These are phyloP conservation scores for Dinomys branickii DNA, from an alignment of 2,113 vertebrate species.

Conservation along the genomic window DNA sequence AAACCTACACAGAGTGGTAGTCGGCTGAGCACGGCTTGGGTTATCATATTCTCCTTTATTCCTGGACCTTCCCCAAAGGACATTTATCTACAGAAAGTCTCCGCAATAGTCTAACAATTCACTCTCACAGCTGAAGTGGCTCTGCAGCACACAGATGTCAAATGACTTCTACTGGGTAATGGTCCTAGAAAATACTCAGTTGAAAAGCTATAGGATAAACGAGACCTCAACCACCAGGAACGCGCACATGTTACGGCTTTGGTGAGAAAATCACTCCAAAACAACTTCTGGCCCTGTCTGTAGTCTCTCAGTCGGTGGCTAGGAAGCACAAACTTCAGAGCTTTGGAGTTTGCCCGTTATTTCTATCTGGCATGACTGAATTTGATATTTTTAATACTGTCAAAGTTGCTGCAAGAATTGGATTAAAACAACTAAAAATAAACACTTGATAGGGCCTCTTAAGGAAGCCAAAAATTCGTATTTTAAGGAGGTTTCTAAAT, in stretches of 20 bases:
- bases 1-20: background rate
- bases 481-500: slow-evolving; percentile 16
- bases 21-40: background rate
- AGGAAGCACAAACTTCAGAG: background rate
- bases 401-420: background rate
- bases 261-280: slow-evolving; percentile 70
- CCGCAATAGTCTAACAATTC: slow-evolving; percentile 42
- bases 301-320: slow-evolving; percentile 41
- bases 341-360: background rate
- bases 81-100: slow-evolving; percentile 18
- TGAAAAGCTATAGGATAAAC: slow-evolving; percentile 63
- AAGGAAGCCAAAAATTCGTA: background rate
- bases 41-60: background rate
- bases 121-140: slow-evolving; percentile 29
- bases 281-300: slow-evolving; percentile 11
- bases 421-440: background rate
- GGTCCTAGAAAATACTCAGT: slow-evolving; percentile 72
- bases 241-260: slow-evolving; percentile 51
- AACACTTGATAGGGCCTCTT: background rate
- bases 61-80: slow-evolving; percentile 5
- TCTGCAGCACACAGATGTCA: slow-evolving; percentile 60
- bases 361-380: background rate
- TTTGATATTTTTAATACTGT: background rate
- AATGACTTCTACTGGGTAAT: slow-evolving; percentile 68
- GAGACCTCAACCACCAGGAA: slow-evolving; percentile 66